Percentiles rank a stretch among this genome's conserved stretches.
phyloP scores from a whole-genome alignment of 2,797 vertebrate species.

The Chrosomus eos region DNA sequence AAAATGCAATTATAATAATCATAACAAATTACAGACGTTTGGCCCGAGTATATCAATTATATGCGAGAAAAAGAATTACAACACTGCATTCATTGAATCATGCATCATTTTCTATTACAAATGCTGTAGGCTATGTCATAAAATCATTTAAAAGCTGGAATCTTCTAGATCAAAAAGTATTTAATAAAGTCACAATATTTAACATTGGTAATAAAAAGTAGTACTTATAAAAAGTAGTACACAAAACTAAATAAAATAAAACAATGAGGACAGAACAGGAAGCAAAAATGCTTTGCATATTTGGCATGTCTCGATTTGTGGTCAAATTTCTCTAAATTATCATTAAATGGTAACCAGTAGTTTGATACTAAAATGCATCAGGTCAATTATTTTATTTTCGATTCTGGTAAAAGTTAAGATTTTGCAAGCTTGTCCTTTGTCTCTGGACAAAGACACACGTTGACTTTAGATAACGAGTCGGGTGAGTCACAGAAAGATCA shows the following conservation, averaged over 20 bases:
- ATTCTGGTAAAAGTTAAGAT: slow-evolving; percentile 2
- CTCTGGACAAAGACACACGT: slow-evolving; percentile 50
- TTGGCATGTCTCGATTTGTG: not conserved
- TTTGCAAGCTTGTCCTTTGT: slow-evolving; percentile 41
- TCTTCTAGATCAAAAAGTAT: not conserved
- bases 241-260: not conserved
- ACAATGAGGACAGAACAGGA: not conserved
- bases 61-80: not conserved
- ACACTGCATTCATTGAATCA: not conserved
- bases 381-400: not conserved
- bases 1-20: not conserved
- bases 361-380: not conserved
- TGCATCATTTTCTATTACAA: not conserved
- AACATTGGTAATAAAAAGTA: not conserved
- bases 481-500: slow-evolving; percentile 61
- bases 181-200: not conserved
- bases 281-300: not conserved
- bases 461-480: slow-evolving; percentile 55
- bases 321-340: not conserved
- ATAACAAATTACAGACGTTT: not conserved
- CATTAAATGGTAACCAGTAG: not conserved
- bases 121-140: not conserved
- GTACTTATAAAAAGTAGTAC: not conserved
- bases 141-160: not conserved
- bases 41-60: not conserved